A percentile compares a stretch with the other conserved stretches of the same genome.
These are phyloP conservation scores for Anorthoa munda DNA, from an alignment of 2,888 invertebrate genomes.

Conservation along the genomic window DNA sequence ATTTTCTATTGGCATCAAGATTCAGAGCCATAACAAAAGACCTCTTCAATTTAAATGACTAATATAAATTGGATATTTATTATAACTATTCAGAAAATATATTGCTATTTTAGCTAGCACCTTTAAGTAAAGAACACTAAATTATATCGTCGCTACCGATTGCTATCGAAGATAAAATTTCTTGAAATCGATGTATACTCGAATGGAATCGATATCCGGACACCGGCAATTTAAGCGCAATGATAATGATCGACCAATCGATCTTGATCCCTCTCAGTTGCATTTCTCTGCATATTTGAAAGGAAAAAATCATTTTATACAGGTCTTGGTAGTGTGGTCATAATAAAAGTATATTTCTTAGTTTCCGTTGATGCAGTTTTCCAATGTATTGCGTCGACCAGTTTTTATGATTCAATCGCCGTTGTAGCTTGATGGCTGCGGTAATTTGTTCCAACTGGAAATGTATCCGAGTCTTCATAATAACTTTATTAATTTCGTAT, in stretches of 20 bases:
- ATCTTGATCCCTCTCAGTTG: slow-evolving; percentile 28
- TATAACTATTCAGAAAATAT: not conserved
- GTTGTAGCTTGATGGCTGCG: slow-evolving; percentile 45
- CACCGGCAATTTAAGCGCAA: slow-evolving; percentile 59
- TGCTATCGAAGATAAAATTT: slow-evolving; percentile 63
- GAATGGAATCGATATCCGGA: slow-evolving; percentile 64
- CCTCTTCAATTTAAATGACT: not conserved
- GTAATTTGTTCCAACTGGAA: slow-evolving; percentile 47
- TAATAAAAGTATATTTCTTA: slow-evolving; percentile 58
- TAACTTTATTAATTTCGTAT: slow-evolving; percentile 35
- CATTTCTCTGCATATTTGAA: slow-evolving; percentile 18
- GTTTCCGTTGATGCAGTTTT: slow-evolving; percentile 64
- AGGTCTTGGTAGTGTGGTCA: slow-evolving; percentile 54
- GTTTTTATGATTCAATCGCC: slow-evolving; percentile 66
- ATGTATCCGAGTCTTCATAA: slow-evolving; percentile 12
- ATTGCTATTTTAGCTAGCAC: slow-evolving; percentile 1
- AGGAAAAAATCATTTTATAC: slow-evolving; percentile 49
- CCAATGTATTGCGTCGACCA: slow-evolving; percentile 55
- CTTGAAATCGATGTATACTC: slow-evolving; percentile 61
- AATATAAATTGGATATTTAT: not conserved
- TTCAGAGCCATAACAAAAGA: not conserved
- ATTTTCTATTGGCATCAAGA: not conserved
- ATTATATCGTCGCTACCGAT: slow-evolving; percentile 60
- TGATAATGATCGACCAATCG: slow-evolving; percentile 61
- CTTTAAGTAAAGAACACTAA: slow-evolving; percentile 53